phyloP scores from a whole-genome alignment of 2,888 invertebrate genomes.

The Melanotus villosus region DNA sequence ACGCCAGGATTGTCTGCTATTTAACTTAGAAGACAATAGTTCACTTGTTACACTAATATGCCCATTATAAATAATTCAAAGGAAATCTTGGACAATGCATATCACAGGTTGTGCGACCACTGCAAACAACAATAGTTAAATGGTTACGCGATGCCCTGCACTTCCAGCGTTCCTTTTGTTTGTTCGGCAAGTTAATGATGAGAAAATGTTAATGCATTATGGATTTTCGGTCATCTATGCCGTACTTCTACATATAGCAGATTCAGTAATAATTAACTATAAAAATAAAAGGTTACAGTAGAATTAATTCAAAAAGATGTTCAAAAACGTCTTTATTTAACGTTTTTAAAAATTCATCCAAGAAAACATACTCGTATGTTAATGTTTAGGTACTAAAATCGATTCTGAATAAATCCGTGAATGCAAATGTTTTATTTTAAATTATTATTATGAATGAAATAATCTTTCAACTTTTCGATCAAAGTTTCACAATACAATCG shows the following conservation, averaged over 20 bases:
- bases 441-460: neutral
- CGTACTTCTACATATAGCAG: too few relatives aligned
- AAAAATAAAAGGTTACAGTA: too few relatives aligned
- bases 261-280: too few relatives aligned
- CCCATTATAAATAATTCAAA: slow-evolving; percentile 48
- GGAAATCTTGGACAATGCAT: slow-evolving; percentile 40
- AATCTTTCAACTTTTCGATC: neutral
- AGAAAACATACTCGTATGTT: too few relatives aligned
- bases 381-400: too few relatives aligned
- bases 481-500: slow-evolving; percentile 4
- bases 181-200: neutral
- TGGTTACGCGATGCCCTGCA: slow-evolving; percentile 10
- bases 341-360: too few relatives aligned
- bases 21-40: slow-evolving; percentile 49
- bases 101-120: slow-evolving; percentile 26
- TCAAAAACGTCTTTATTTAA: too few relatives aligned
- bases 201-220: neutral
- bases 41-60: slow-evolving; percentile 48
- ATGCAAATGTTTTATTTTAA: too few relatives aligned
- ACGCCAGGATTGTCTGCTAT: slow-evolving; percentile 50
- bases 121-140: slow-evolving; percentile 17
- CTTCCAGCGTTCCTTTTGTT: neutral
- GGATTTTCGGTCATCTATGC: too few relatives aligned
- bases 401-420: too few relatives aligned
- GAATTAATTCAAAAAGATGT: too few relatives aligned